These are phyloP conservation scores for Apotomis capreana DNA, from an alignment of 2,888 invertebrate species.

Conservation along the genomic window DNA sequence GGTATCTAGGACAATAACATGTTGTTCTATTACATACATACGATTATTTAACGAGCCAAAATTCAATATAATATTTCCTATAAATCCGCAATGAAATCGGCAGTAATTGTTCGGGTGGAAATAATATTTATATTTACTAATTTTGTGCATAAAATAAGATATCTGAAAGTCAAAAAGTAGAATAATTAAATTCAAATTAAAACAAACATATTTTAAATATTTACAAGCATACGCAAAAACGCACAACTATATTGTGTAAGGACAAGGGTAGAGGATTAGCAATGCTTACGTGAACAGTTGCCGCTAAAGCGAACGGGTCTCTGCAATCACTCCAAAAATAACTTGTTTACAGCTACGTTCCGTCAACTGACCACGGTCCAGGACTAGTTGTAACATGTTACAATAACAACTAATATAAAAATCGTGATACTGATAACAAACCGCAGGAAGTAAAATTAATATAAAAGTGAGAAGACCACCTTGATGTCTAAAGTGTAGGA, in stretches of 20 bases:
- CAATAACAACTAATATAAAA: slow-evolving; percentile 44
- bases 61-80: too few relatives aligned
- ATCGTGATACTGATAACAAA: slow-evolving; percentile 39
- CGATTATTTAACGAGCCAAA: too few relatives aligned
- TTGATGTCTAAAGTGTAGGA: background rate
- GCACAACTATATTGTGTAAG: background rate
- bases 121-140: too few relatives aligned
- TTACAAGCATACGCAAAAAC: too few relatives aligned
- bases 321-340: slow-evolving; percentile 69
- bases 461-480: background rate
- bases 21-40: too few relatives aligned
- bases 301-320: slow-evolving; percentile 58
- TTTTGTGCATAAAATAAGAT: too few relatives aligned
- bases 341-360: slow-evolving; percentile 62
- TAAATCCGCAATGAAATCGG: too few relatives aligned
- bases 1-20: too few relatives aligned
- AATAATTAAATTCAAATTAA: too few relatives aligned
- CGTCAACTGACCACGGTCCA: slow-evolving; percentile 49
- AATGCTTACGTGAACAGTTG: slow-evolving; percentile 31
- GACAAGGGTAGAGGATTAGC: slow-evolving; percentile 19
- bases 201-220: too few relatives aligned
- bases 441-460: slow-evolving; percentile 18
- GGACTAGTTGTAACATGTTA: slow-evolving; percentile 52
- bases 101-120: too few relatives aligned
- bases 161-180: background rate